Percentiles rank a stretch among this genome's conserved stretches.
Conservation (phyloP, 2,797 vertebrate species). For the Danionella dracula region DNA sequence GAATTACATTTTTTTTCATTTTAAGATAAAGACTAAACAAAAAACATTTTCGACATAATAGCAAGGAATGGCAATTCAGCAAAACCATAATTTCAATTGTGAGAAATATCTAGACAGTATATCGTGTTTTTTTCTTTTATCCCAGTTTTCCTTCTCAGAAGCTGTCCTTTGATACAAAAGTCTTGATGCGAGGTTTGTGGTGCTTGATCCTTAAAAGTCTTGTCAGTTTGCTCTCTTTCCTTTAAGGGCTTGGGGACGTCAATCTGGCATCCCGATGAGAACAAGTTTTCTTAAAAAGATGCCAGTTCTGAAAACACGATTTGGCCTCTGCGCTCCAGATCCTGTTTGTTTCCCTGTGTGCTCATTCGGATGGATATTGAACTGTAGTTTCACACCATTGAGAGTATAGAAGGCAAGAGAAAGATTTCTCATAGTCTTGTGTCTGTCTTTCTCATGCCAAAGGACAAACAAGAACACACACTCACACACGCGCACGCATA, state of each 20-base stretch:
- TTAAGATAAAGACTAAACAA: conserved; percentile 35
- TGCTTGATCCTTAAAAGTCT: conserved; percentile 68
- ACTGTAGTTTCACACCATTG: conserved; percentile 52
- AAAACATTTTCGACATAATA: conserved; percentile 27
- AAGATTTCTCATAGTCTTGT: conserved; percentile 50
- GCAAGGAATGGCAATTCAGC: conserved; percentile 69
- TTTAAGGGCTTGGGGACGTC: conserved; percentile 40
- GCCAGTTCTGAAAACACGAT: conserved; percentile 47
- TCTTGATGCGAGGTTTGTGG: conserved; percentile 64
- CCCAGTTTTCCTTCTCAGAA: conserved; percentile 56
- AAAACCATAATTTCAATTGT: conserved; percentile 65
- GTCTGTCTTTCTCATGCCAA: conserved; percentile 50
- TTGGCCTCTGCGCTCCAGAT: conserved; percentile 44
- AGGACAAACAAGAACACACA: conserved; percentile 49
- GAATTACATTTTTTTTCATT: conserved; percentile 24
- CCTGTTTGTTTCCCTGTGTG: conserved; percentile 47
- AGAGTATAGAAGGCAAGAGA: conserved; percentile 46
- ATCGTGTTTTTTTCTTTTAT: conserved; percentile 61
- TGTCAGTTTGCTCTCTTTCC: conserved; percentile 23
- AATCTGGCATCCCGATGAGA: conserved; percentile 49
- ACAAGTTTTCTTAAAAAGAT: conserved; percentile 34
- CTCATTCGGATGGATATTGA: conserved; percentile 34
- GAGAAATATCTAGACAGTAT: conserved; percentile 80
- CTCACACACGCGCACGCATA: conserved; percentile 31
- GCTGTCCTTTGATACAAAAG: conserved; percentile 69